Evolutionary conservation across 2,797 vertebrate genomes (phyloP), one percentile per base, ranked within the genome.

Genomic region (Erethizon dorsatum): DNA sequence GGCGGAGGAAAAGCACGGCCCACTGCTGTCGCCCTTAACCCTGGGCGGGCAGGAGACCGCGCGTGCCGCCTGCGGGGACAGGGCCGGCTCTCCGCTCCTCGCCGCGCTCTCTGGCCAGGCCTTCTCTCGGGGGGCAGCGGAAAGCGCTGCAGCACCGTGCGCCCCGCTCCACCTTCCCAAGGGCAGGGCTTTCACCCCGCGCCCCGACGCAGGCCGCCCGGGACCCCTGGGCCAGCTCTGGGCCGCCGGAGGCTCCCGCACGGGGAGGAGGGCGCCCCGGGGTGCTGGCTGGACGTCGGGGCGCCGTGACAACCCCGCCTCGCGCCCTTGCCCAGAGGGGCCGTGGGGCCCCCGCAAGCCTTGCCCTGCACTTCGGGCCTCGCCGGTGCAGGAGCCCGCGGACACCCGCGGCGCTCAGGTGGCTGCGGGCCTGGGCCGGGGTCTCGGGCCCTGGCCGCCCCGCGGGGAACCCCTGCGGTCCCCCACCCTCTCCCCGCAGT

Each of bases 301-400:
- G 50, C 8, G 65, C 5, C 14, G 15, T n/a, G 33, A 56, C 56
- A 56, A 15, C 56, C 56, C 56, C 57, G 57, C 57, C 57, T 22
- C 57, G 57, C 57, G 12, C 10, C n/a, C 56, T 26, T 7, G 5
- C 14, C 24, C 28, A 0, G 41, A 56, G 15, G 65, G 73, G 4
- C 11, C 45, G 26, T 3, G n/a, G 33, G 33, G 7, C n/a, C 73
- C 88, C 50, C 22, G 3, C 85, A 28, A 17, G 0, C 7, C 57
- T 26, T 7, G 54, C 59, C 45, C 26, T 26, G 5, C 67, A n/a
- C 22, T 1, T 47, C 4, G 11, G 18, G 6, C 9, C n/a, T 77
- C 41, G 67, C 14, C n/a, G 1, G 2, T 1, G 54, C 59, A 9
- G 79, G 12, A 10, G 59, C 31, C 31, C 8, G n/a, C 0, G 2